A percentile compares a stretch with the other conserved stretches of the same genome.
Evolutionary conservation across 1,140 invertebrate species (phyloP).

Genomic region (Drosophila trapezifrons): DNA sequence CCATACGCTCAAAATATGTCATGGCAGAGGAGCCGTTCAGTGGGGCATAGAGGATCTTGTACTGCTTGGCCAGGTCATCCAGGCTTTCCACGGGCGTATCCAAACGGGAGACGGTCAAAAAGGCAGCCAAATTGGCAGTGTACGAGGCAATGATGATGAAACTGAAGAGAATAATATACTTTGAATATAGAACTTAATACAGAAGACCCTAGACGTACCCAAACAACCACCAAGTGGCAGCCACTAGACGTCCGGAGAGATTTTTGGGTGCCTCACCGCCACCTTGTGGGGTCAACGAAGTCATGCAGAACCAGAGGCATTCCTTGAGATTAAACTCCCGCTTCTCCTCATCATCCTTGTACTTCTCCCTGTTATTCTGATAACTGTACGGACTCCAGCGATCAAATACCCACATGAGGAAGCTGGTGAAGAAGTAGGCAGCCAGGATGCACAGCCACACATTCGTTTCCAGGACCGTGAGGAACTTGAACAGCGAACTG

Average conservation of each 20-base stretch:
- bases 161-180: slow-evolving; percentile 13
- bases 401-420: slow-evolving; percentile 98
- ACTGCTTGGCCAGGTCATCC: slow-evolving; percentile 96
- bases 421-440: slow-evolving; percentile 97
- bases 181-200: background rate
- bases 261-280: slow-evolving; percentile 97
- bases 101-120: slow-evolving; percentile 95
- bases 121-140: slow-evolving; percentile 98
- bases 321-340: slow-evolving; percentile 97
- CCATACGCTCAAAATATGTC: slow-evolving; percentile 98
- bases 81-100: slow-evolving; percentile 96
- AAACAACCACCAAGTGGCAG: slow-evolving; percentile 99
- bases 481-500: slow-evolving; percentile 97
- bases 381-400: slow-evolving; percentile 98
- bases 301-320: slow-evolving; percentile 99
- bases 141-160: slow-evolving; percentile 99
- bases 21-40: slow-evolving; percentile 91
- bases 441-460: slow-evolving; percentile 98
- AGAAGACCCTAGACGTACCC: slow-evolving; percentile 84
- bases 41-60: slow-evolving; percentile 97
- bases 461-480: slow-evolving; percentile 97
- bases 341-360: slow-evolving; percentile 97
- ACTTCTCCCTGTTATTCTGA: slow-evolving; percentile 97
- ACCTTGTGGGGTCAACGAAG: slow-evolving; percentile 95
- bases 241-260: slow-evolving; percentile 95